Evolutionary conservation across 2,888 invertebrate genomes (phyloP).

Genomic region (Microplitis manilae): DNA sequence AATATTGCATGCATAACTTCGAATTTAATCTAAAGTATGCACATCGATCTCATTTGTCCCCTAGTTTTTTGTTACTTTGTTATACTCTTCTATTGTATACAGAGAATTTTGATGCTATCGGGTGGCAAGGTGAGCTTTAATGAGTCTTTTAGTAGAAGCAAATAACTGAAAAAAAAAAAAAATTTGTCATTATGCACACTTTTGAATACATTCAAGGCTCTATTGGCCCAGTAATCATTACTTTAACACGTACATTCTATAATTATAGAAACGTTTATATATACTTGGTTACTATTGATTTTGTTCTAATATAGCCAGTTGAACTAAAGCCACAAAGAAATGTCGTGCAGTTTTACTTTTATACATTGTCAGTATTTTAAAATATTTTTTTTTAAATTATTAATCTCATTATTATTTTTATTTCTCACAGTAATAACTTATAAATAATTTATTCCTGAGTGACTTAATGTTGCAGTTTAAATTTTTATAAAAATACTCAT

Average conservation of each 20-base stretch:
- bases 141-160: slow-evolving; percentile 19
- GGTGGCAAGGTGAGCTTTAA: slow-evolving; percentile 11
- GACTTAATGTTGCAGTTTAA: too few species aligned
- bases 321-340: slow-evolving; percentile 56
- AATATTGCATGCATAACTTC: neutral
- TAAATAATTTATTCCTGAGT: too few species aligned
- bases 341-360: slow-evolving; percentile 34
- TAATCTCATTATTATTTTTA: neutral
- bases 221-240: slow-evolving; percentile 10
- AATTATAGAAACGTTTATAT: slow-evolving; percentile 2
- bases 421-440: too few species aligned
- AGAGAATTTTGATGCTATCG: neutral
- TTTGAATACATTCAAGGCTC: slow-evolving; percentile 8
- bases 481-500: too few species aligned
- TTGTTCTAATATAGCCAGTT: neutral
- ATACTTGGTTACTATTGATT: neutral
- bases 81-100: neutral
- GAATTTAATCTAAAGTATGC: neutral
- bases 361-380: neutral
- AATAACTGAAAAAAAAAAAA: slow-evolving; percentile 15
- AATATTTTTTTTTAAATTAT: neutral
- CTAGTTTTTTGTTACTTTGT: neutral
- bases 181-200: slow-evolving; percentile 28
- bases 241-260: neutral
- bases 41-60: neutral